phyloP scores from a whole-genome alignment of 2,797 vertebrate genomes.

The Nothura maculosa region DNA sequence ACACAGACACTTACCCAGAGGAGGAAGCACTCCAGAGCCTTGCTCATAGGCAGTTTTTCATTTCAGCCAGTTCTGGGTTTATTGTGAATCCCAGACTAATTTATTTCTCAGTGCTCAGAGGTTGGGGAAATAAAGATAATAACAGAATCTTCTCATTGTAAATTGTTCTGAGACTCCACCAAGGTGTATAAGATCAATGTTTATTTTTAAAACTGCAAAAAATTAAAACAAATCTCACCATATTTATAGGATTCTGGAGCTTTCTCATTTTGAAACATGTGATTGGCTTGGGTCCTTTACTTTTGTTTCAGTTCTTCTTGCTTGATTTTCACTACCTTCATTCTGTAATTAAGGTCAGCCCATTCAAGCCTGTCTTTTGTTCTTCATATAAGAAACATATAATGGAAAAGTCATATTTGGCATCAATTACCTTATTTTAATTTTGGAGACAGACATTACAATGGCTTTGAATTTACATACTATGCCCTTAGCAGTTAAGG shows the following conservation, averaged over 20 bases:
- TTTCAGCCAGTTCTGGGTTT: neutral
- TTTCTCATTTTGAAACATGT: neutral
- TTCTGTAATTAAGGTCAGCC: neutral
- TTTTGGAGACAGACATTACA: neutral
- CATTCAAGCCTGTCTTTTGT: neutral
- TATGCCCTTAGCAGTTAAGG: neutral
- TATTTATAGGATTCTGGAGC: neutral
- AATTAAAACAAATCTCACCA: neutral
- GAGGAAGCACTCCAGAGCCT: neutral
- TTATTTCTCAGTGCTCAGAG: neutral
- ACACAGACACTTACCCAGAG: accelerated
- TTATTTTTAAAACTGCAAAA: neutral
- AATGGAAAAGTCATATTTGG: neutral
- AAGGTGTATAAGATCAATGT: neutral
- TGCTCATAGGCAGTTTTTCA: accelerated
- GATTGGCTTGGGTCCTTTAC: neutral
- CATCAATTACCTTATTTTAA: neutral
- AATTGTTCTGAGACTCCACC: neutral
- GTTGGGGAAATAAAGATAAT: neutral
- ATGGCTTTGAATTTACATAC: accelerated
- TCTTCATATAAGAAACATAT: neutral
- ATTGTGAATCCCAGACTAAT: neutral
- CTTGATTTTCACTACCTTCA: neutral
- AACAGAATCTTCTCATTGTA: neutral
- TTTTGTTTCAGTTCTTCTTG: neutral